These are phyloP conservation scores for Clarias magur DNA, from an alignment of 2,113 vertebrate genomes.

Conservation along the genomic window DNA sequence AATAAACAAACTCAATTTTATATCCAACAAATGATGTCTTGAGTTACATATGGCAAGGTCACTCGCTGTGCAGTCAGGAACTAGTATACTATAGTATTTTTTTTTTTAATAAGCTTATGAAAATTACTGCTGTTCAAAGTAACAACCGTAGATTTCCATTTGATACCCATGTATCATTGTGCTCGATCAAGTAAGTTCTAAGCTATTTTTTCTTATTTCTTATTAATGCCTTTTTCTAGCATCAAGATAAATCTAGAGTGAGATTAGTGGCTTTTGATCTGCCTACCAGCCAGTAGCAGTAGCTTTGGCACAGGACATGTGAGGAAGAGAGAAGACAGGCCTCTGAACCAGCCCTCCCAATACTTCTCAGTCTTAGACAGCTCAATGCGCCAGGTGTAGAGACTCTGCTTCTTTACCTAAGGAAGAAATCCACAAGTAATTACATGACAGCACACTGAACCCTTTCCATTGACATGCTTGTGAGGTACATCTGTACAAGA, in stretches of 20 bases:
- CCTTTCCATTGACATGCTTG: not conserved
- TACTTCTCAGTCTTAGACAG: slow-evolving; percentile 96
- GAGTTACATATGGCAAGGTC: not conserved
- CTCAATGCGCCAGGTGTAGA: slow-evolving; percentile 96
- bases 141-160: not conserved
- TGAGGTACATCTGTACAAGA: not conserved
- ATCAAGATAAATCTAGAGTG: not conserved
- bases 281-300: slow-evolving; percentile 89
- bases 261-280: not conserved
- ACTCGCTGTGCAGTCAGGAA: not conserved
- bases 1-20: not conserved
- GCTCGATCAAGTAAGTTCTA: not conserved
- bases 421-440: slow-evolving; percentile 12
- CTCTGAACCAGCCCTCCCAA: slow-evolving; percentile 98
- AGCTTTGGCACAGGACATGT: slow-evolving; percentile 90
- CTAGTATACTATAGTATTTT: no score
- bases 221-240: not conserved
- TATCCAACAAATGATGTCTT: not conserved
- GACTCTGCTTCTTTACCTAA: slow-evolving; percentile 88
- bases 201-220: not conserved
- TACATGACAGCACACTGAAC: not conserved
- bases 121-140: not conserved
- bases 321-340: slow-evolving; percentile 93
- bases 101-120: not conserved
- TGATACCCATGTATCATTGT: not conserved